A percentile compares a stretch with the other conserved stretches of the same genome.
Conservation (phyloP, 2,113 vertebrate genomes). For the Callionymus lyra region DNA sequence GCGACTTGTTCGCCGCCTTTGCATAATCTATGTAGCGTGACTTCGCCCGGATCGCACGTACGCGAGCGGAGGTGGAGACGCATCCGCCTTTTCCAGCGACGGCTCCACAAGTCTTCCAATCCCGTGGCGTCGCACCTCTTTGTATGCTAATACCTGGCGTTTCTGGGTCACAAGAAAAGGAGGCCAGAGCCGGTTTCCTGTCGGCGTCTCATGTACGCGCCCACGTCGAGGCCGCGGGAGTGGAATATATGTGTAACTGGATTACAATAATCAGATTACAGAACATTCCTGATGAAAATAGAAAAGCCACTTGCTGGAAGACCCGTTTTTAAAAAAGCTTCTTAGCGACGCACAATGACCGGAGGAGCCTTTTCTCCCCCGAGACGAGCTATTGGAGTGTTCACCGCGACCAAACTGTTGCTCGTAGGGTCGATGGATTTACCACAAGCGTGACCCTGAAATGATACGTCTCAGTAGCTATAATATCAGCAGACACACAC, state of each 20-base stretch:
- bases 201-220: conserved; percentile 14
- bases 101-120: conserved; percentile 6
- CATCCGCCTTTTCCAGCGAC: conserved; percentile 39
- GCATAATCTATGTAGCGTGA: conserved; percentile 53
- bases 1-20: conserved; percentile 40
- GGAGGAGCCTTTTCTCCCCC: too few relatives aligned
- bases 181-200: too few relatives aligned
- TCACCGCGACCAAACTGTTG: too few relatives aligned
- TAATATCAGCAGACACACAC: neutral
- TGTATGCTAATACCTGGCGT: neutral
- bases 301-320: conserved; percentile 28
- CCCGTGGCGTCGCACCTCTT: neutral
- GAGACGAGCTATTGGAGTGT: too few relatives aligned
- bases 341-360: conserved; percentile 5
- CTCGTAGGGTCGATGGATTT: too few relatives aligned
- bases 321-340: conserved; percentile 20
- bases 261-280: conserved; percentile 59
- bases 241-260: conserved; percentile 39
- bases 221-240: conserved; percentile 43
- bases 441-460: too few relatives aligned
- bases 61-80: conserved; percentile 20
- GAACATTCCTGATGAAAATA: conserved; percentile 16
- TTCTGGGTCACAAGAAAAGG: too few relatives aligned
- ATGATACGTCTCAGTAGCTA: too few relatives aligned
- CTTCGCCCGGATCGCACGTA: too few relatives aligned